Evolutionary conservation across 35 echinoderm and acorn worm genomes (phyloP), one percentile per base, ranked within the genome.

Genomic region (Amphiura filiformis): DNA sequence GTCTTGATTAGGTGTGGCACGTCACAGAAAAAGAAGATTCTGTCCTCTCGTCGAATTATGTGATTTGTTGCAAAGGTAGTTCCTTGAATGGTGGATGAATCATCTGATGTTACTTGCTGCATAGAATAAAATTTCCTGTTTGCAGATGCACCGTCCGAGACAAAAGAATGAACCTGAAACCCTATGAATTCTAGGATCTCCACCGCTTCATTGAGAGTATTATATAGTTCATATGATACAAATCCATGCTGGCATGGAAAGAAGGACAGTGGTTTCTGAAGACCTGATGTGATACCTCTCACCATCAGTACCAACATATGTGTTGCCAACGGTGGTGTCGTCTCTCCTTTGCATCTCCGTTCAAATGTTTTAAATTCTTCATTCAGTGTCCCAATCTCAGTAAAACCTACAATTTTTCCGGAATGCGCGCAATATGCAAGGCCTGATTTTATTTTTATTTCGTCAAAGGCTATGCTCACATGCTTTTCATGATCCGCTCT

Each of bases 251-350:
- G 7, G 20, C 44, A 52, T 15, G 81, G 81, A 41, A 32, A 93
- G 40, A 82, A 88, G 1, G 86, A 86, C 23, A 93, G 47, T 0
- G 80, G 39, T 13, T 57, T 14, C 28, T 84, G 40, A 26, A 89
- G 75, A 1, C 34, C n/a, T 77, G 18, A 49, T 14, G 47, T 40
- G 33, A 93, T 93, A 0, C 87, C 92, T 5, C 92, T 22, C 15
- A 89, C 37, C 92, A 89, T 93, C 28, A 93, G 23, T 15, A 84
- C 78, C 0, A 93, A 76, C 0, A 93, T 77, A 89, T 93, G 82
- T 5, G 61, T 75, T 0, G 92, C 86, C 13, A 89, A 35, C 38
- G 78, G 61, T 34, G 81, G 79, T 13, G 30, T 34, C 20, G 4
- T 40, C 0, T 30, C n/a, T 36, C 36, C 75, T 49, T 52, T 18